Conservation (phyloP, 2,888 invertebrate species). For the Ophion ellenae region DNA sequence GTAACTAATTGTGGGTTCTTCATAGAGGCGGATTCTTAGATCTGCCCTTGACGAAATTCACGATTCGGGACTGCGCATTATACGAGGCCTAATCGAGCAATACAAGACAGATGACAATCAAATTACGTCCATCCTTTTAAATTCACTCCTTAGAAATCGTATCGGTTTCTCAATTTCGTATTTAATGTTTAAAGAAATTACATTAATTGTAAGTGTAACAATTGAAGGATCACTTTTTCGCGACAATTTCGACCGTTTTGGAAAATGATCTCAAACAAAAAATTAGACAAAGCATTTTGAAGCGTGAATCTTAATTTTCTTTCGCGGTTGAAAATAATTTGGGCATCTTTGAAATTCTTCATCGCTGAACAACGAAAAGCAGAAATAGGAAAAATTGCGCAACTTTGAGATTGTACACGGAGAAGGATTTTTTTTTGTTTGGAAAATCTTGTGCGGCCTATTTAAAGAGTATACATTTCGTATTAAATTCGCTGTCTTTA, state of each 20-base stretch:
- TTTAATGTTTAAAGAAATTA: slow-evolving; percentile 31
- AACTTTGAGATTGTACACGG: no score
- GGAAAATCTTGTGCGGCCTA: no score
- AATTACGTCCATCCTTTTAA: slow-evolving; percentile 44
- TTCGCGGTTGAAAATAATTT: no score
- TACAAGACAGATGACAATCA: slow-evolving; percentile 14
- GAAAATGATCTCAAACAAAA: no score
- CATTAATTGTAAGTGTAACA: not conserved
- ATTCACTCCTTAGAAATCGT: slow-evolving; percentile 40
- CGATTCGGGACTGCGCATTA: slow-evolving; percentile 1
- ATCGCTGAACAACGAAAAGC: no score
- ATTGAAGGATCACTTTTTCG: not conserved
- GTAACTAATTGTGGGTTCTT: slow-evolving; percentile 56
- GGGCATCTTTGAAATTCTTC: no score
- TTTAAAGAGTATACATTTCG: no score
- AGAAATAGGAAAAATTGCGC: no score
- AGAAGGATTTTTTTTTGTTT: no score
- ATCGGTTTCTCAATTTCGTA: slow-evolving; percentile 17
- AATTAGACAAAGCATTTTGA: no score
- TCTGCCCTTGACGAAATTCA: slow-evolving; percentile 35
- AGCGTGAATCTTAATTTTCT: no score
- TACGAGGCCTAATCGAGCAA: not conserved
- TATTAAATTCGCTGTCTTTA: no score
- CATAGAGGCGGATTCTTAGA: not conserved
- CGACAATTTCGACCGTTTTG: not conserved